Evolutionary conservation across 92 coral and sea anemone species (phyloP).

Genomic region (Montipora capitata): DNA sequence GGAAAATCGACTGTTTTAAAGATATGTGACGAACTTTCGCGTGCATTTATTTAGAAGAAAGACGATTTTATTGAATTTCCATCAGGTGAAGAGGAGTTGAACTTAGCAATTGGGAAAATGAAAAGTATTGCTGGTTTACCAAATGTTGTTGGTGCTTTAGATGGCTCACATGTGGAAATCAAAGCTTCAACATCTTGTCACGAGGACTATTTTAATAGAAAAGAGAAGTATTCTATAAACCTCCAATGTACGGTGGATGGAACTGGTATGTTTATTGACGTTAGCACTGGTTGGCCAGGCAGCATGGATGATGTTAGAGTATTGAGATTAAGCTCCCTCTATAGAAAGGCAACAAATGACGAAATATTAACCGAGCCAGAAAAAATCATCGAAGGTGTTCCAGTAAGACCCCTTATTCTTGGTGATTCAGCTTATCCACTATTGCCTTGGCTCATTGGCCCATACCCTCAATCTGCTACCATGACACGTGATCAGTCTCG

Average conservation of each 20-base stretch:
- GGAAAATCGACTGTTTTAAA: conserved; percentile 39
- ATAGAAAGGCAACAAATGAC: conserved; percentile 27
- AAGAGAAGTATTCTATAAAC: conserved; percentile 54
- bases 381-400: conserved; percentile 21
- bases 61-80: conserved; percentile 51
- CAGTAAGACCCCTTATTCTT: conserved; percentile 46
- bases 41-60: conserved; percentile 33
- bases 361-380: conserved; percentile 33
- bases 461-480: conserved; percentile 39
- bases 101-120: conserved; percentile 50
- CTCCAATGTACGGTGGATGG: conserved; percentile 53
- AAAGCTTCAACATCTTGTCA: conserved; percentile 42
- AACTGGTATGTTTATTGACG: conserved; percentile 54
- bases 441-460: conserved; percentile 1
- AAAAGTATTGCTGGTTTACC: conserved; percentile 64
- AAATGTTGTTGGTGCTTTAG: conserved; percentile 41
- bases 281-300: conserved; percentile 67
- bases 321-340: conserved; percentile 46
- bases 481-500: conserved; percentile 32
- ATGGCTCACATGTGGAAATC: conserved; percentile 47
- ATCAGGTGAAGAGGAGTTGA: conserved; percentile 18
- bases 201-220: conserved; percentile 51
- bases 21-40: conserved; percentile 39
- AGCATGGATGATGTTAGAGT: conserved; percentile 59
- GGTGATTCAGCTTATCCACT: conserved; percentile 19